Evolutionary conservation across 2,888 invertebrate genomes (phyloP).

Genomic region (Ennomos quercinarius): DNA sequence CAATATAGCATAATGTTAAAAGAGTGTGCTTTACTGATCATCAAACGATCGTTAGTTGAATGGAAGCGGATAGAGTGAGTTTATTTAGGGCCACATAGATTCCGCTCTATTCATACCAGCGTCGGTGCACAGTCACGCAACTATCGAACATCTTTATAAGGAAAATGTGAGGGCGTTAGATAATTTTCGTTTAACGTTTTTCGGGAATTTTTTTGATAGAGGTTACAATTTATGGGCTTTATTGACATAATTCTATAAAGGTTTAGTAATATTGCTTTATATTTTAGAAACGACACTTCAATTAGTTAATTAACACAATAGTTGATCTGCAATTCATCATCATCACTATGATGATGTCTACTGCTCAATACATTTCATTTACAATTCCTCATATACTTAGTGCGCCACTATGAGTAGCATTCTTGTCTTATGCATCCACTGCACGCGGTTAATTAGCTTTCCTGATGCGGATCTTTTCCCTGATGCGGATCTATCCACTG

Average conservation of each 20-base stretch:
- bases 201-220: slow-evolving; percentile 16
- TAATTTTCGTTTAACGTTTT: slow-evolving; percentile 19
- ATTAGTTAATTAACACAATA: too few relatives aligned
- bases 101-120: slow-evolving; percentile 43
- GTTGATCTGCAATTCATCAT: too few relatives aligned
- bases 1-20: background rate
- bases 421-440: too few relatives aligned
- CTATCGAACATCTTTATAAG: slow-evolving; percentile 28
- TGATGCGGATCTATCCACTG: too few relatives aligned
- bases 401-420: too few relatives aligned
- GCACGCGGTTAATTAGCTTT: too few relatives aligned
- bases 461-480: too few relatives aligned
- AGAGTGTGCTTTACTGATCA: slow-evolving; percentile 30
- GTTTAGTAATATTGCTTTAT: slow-evolving; percentile 10
- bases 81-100: slow-evolving; percentile 43
- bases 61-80: slow-evolving; percentile 35
- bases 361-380: too few relatives aligned
- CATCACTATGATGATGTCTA: too few relatives aligned
- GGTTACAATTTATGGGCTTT: background rate
- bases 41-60: slow-evolving; percentile 41
- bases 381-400: too few relatives aligned
- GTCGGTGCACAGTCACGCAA: slow-evolving; percentile 40
- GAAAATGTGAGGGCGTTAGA: slow-evolving; percentile 15
- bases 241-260: background rate
- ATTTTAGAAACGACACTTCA: background rate